Conservation (phyloP, 2,113 vertebrate species). For the Desmodus rotundus region DNA sequence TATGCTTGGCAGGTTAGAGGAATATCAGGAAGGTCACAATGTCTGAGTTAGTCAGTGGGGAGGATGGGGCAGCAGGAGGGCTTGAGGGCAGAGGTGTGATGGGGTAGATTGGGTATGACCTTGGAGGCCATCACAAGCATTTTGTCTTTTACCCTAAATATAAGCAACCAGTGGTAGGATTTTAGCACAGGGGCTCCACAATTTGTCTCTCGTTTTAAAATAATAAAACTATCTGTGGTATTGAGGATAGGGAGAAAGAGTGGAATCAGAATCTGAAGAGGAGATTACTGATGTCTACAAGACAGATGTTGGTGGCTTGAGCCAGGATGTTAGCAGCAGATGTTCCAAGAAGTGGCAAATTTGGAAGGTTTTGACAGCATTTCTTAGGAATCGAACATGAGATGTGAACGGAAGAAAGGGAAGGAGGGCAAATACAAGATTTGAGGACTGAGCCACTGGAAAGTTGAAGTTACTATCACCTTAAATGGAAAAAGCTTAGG, state of each 20-base stretch:
- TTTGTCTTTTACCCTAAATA: background rate
- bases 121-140: background rate
- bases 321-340: background rate
- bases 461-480: background rate
- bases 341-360: background rate
- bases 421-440: background rate
- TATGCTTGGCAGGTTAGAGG: background rate
- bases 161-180: background rate
- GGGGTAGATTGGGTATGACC: too few species aligned
- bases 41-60: background rate
- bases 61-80: background rate
- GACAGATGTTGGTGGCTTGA: background rate
- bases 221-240: background rate
- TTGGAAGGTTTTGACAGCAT: background rate
- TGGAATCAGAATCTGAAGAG: background rate
- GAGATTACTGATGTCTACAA: accelerated
- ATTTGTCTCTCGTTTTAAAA: background rate
- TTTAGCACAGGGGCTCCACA: background rate
- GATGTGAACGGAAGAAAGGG: background rate
- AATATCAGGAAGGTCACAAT: background rate
- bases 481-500: background rate
- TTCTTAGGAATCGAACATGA: background rate
- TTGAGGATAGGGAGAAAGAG: background rate
- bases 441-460: background rate
- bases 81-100: background rate